Base-by-base conservation (phyloP, 2,888 invertebrate genomes). In the Drosophila subquinaria region DNA sequence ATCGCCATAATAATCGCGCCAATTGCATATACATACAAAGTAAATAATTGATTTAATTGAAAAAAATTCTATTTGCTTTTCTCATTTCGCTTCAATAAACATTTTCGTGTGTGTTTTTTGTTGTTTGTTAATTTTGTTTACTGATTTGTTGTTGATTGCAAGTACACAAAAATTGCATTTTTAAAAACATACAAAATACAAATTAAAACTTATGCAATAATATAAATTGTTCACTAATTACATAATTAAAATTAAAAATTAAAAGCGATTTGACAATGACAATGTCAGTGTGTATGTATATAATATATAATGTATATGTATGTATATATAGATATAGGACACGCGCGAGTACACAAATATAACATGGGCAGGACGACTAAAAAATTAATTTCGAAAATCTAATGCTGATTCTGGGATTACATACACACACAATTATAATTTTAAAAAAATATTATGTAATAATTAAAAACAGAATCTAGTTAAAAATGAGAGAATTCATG, bases 211-310 rank as follows among this genome's bases (percentile, higher is more conserved):
- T 82, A 82, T 36, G 36, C 69, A 59, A 69, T 69, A 64, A 48
- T 57, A 64, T 69, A 76, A 79, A 73, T 67, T 75, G 74, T 89
- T 87, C 62, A 87, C 84, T 84, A 85, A 87, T 85, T 85, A 85
- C 84, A 85, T 73, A 83, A 69, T 84, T 89, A 87, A 89, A 81
- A 82, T 67, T 83, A 65, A 56, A 86, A 87, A 79, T 85, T 80
- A 78, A 69, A 80, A 76, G 81, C 81, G 65, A 76, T 80, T 68
- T 71, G 75, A 76, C 76, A 69, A 76, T 74, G 65, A 74, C 75
- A 79, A 63, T 59, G 66, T 79, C 79, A 69, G 48, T 64, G 53
- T 62, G 51, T 73, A 36, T 61, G 38, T 56, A 30, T 68, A 56
- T 65, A 38, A 45, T 56, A 30, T 68, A 56, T 65, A 38, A 60